Conservation (phyloP, 2,113 vertebrate genomes). For the Mandrillus leucophaeus region DNA sequence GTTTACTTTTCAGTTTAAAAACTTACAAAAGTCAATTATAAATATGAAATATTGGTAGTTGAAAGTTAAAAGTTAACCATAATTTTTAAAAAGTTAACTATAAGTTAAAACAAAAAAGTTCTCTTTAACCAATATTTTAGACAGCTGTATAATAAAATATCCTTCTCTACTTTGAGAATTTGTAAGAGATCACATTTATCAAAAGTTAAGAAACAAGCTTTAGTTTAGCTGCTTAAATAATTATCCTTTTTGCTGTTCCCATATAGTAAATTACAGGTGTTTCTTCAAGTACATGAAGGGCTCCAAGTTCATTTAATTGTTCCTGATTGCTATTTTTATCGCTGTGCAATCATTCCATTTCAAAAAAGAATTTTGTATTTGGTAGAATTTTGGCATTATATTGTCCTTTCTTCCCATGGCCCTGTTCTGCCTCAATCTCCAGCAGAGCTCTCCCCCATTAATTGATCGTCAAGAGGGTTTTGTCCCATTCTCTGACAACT, state of each 20-base stretch:
- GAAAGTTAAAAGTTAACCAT: slow-evolving; percentile 31
- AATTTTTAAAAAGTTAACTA: neutral
- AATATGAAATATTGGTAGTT: slow-evolving; percentile 9
- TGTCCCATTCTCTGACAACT: neutral
- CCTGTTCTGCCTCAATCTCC: neutral
- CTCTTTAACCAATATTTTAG: slow-evolving; percentile 23
- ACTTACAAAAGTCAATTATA: neutral
- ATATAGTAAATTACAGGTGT: slow-evolving; percentile 18
- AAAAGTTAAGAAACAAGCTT: slow-evolving; percentile 52
- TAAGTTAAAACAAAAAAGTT: slow-evolving; percentile 26
- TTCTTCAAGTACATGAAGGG: slow-evolving; percentile 6
- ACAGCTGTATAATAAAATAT: neutral
- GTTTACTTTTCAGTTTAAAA: slow-evolving; percentile 34
- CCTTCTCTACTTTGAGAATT: neutral
- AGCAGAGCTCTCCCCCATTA: neutral
- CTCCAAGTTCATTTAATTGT: slow-evolving; percentile 12
- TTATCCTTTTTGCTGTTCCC: neutral
- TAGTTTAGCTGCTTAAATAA: slow-evolving; percentile 44
- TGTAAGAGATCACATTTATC: slow-evolving; percentile 11
- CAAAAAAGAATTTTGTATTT: slow-evolving; percentile 9
- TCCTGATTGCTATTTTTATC: slow-evolving; percentile 40
- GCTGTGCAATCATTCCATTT: neutral
- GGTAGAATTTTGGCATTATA: slow-evolving; percentile 14
- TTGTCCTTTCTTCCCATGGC: neutral
- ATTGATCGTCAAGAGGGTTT: neutral